Base-by-base conservation (phyloP, 2,888 invertebrate genomes). In the Dermolepida albohirtum region DNA sequence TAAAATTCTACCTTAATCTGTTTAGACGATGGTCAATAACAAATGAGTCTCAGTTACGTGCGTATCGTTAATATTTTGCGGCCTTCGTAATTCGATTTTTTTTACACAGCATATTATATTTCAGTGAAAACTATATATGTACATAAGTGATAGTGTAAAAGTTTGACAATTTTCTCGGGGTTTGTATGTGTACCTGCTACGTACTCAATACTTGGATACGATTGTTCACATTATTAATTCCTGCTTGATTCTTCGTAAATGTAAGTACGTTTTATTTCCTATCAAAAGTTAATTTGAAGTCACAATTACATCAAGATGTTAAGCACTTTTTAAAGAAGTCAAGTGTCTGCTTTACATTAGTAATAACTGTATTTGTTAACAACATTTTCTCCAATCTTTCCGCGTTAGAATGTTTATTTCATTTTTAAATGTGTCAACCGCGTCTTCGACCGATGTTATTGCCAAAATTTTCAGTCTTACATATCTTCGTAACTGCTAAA, bases 141-240 rank as follows among this genome's bases (percentile, higher is more conserved):
- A n/a, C n/a, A n/a, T 59, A 59, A 27, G 44, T 29, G 59, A 59
- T 59, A 44, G 44, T 44, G 14, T 59, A 59, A 12, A 59, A 59
- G 59, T 59, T 44, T 29, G 2, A 11, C 22, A 22, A n/a, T 41
- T 57, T 59, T 44, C 12, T 22, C 16, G 8, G 14, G 8, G 4
- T 16, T 1, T 59, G 12, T 27, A 12, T 14, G 2, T 22, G 44
- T 43, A 44, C 14, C 44, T n/a, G n/a, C n/a, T n/a, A n/a, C n/a
- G n/a, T n/a, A n/a, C n/a, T 44, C 16, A 17, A 29, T 16, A n/a
- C 4, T 22, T 22, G 2, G 1, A 22, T 27, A 27, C 27, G 27
- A 50, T 27, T 17, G 10, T 11, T 11, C 10, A 22, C 4, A 27
- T 27, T 17, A 27, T 2, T 17, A 47, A 47, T 14, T 47, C 12